Evolutionary conservation across 2,113 vertebrate genomes (phyloP), one percentile per base, ranked within the genome.

Genomic region (Corythoichthys haematopterus): DNA sequence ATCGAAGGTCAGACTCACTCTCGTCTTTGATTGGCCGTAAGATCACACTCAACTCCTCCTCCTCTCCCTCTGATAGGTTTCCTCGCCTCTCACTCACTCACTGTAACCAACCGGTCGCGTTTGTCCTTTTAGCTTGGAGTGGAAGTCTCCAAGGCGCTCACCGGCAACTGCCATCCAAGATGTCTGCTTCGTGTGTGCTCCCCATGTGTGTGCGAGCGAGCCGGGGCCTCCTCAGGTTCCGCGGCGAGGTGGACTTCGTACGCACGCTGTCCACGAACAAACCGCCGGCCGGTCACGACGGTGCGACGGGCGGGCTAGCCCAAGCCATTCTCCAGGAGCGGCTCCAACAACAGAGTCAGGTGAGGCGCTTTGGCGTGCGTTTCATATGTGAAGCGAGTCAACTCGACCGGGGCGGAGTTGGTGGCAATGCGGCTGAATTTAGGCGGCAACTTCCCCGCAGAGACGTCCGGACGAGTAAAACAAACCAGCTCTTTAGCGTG

Each of bases 191-290:
- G 82, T 82, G 78, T 56, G 65, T 90, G 79, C 80, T 85, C 72
- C 80, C 89, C 92, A 91, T 92, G 91, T 93, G 92, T 91, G 76
- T 91, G 6, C 84, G 90, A 46, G 85, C 86, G 0, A 81, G 76
- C 76, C 82, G 87, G 64, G 88, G 90, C 89, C 84, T 92, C 20
- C 52, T 91, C 53, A 16, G 86, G 64, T 61, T 89, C 45, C 28
- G 82, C 12, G 69, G 63, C 75, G 80, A 76, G 28, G 6, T 68
- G 20, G 83, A 74, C 56, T 0, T 70, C 5, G 45, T 79, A 4
- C 82, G 92, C 64, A 61, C 74, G 5, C 66, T 90, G 2, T 90
- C 84, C 28, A 53, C 80, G 3, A 87, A 87, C 6, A 63, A 70
- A 38, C 64, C 78, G 4, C 57, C 68, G n/a, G 40, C 59, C 10